phyloP scores from a whole-genome alignment of 2,888 invertebrate genomes.

The Odontocolon sp. region DNA sequence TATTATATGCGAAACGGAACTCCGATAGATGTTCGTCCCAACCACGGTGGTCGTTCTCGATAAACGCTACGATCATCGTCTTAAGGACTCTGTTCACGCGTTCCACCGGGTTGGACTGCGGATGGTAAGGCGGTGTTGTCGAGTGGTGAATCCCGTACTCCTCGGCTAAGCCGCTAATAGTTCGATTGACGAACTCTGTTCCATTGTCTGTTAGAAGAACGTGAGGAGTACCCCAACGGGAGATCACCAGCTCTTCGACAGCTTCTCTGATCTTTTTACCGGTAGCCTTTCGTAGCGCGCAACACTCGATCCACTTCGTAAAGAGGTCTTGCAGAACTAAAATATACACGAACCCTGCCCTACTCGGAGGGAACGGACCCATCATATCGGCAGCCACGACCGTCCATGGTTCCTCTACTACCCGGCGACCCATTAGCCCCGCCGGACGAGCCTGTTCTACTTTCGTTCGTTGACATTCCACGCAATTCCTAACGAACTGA shows the following conservation, averaged over 20 bases:
- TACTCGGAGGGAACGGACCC: too few species aligned
- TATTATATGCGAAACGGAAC: conserved; percentile 59
- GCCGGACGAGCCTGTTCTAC: conserved; percentile 14
- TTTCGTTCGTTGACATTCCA: conserved; percentile 20
- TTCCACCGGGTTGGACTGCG: conserved; percentile 42
- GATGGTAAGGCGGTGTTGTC: conserved; percentile 22
- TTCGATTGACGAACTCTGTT: conserved; percentile 41
- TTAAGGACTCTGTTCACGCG: conserved; percentile 30
- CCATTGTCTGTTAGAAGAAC: conserved; percentile 62
- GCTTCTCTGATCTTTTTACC: conserved; percentile 30
- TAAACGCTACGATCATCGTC: conserved; percentile 39
- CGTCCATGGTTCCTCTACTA: too few species aligned
- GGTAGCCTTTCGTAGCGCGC: too few species aligned
- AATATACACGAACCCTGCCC: too few species aligned
- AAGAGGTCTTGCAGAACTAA: too few species aligned
- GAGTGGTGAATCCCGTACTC: not conserved
- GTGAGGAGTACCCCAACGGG: conserved; percentile 46
- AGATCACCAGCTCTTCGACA: conserved; percentile 55
- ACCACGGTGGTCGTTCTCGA: conserved; percentile 52
- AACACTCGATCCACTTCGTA: too few species aligned
- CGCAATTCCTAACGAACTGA: conserved; percentile 58
- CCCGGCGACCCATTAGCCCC: conserved; percentile 61
- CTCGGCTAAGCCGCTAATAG: not conserved
- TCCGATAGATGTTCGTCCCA: conserved; percentile 60
- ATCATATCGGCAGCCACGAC: too few species aligned